A percentile compares a stretch with the other conserved stretches of the same genome.
Evolutionary conservation across 2,113 vertebrate genomes (phyloP).

Genomic region (Nyctereutes procyonoides): DNA sequence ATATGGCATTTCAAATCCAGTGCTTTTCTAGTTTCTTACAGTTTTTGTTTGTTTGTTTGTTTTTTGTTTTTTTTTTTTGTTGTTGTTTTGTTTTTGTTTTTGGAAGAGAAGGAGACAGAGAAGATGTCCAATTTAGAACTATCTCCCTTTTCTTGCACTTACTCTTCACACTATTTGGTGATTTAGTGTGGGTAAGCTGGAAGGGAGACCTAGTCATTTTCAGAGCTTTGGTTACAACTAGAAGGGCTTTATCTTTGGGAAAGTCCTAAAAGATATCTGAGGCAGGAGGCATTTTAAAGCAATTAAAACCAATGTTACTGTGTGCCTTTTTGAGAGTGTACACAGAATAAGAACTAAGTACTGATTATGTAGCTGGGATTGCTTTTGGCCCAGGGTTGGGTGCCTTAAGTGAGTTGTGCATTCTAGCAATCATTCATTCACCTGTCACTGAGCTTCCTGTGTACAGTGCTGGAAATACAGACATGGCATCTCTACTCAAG

Average conservation of each 20-base stretch:
- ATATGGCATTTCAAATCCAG: conserved; percentile 43
- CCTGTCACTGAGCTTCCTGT: not conserved
- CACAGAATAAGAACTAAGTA: not conserved
- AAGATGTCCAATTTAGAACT: not conserved
- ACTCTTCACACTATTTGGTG: not conserved
- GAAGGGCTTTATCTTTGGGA: not conserved
- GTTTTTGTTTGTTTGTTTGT: not conserved
- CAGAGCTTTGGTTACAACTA: not conserved
- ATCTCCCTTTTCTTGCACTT: not conserved
- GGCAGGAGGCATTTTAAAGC: not conserved
- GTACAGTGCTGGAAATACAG: not conserved
- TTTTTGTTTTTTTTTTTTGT: not conserved
- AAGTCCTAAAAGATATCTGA: not conserved
- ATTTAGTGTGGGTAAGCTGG: not conserved
- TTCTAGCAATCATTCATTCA: not conserved
- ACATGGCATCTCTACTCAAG: not conserved
- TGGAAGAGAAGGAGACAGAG: not conserved
- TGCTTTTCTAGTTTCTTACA: not conserved
- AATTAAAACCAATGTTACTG: not conserved
- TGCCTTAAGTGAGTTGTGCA: not conserved
- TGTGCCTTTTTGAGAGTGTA: not conserved
- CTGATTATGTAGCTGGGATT: not conserved
- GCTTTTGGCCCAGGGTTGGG: not conserved
- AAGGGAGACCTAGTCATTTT: not conserved
- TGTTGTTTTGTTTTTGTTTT: not conserved